Evolutionary conservation across 2,113 vertebrate species (phyloP).

Genomic region (Puntigrus tetrazona): DNA sequence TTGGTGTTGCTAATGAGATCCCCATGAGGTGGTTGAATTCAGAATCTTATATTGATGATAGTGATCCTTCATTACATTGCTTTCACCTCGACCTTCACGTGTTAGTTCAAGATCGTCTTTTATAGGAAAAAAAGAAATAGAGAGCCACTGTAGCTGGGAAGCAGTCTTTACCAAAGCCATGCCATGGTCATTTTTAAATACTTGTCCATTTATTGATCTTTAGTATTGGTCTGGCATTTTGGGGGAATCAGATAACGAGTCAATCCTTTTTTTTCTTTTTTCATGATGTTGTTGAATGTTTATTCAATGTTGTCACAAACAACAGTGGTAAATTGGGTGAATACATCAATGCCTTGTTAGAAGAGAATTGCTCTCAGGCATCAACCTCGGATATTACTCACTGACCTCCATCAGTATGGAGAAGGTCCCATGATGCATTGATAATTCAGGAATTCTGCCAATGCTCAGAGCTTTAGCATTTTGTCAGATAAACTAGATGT

Average conservation of each 20-base stretch:
- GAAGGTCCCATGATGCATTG: background rate
- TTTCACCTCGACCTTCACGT: background rate
- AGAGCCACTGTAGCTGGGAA: background rate
- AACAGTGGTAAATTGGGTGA: background rate
- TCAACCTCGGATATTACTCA: background rate
- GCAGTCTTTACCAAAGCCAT: background rate
- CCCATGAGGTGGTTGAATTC: constrained; percentile 21
- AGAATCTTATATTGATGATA: background rate
- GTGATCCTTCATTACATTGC: background rate
- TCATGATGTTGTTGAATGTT: constrained; percentile 7
- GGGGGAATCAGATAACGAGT: background rate
- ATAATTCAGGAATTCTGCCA: background rate
- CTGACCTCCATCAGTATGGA: background rate
- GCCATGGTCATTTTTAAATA: background rate
- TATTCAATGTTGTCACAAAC: background rate
- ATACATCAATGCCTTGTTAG: constrained; percentile 8
- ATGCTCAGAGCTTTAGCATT: background rate
- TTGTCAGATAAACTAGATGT: background rate
- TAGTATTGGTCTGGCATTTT: background rate
- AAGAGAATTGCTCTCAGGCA: background rate
- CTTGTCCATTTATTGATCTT: background rate
- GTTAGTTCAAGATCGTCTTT: constrained; percentile 14
- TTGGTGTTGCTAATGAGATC: constrained; percentile 44
- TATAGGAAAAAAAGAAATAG: background rate
- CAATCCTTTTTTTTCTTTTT: background rate